These are phyloP conservation scores for Operophtera brumata DNA, from an alignment of 2,888 invertebrate genomes.

Conservation along the genomic window DNA sequence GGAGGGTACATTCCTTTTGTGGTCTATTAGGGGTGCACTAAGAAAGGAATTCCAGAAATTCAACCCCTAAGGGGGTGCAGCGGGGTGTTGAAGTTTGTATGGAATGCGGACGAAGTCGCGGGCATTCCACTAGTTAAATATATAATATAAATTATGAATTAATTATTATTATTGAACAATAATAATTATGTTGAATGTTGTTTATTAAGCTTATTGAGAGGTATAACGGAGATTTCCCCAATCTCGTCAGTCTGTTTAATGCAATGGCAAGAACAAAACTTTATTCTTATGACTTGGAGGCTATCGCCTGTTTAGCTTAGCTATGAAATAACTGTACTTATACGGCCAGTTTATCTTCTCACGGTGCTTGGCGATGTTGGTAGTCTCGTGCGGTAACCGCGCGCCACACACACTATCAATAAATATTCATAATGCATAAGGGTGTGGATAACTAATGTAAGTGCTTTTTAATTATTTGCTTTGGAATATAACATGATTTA, in stretches of 20 bases:
- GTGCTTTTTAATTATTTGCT: constrained; percentile 4
- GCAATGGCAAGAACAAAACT: neutral
- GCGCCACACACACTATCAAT: neutral
- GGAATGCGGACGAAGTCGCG: too few species aligned
- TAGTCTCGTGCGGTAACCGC: neutral
- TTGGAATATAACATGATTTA: constrained; percentile 18
- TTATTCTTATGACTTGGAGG: neutral
- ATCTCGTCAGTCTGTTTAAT: neutral
- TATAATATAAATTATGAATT: too few species aligned
- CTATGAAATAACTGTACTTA: constrained; percentile 6
- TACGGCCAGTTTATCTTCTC: constrained; percentile 14
- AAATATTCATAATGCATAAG: constrained; percentile 11
- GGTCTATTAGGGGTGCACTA: too few species aligned
- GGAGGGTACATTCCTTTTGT: too few species aligned
- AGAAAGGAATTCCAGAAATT: too few species aligned
- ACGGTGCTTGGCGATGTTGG: constrained; percentile 9
- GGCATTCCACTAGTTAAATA: too few species aligned
- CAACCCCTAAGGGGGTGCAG: too few species aligned
- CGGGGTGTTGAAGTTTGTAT: too few species aligned
- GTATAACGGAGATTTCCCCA: neutral
- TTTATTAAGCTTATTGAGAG: too few species aligned
- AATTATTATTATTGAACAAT: too few species aligned
- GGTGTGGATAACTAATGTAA: constrained; percentile 9
- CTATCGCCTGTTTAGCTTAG: constrained; percentile 3
- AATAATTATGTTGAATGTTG: too few species aligned